phyloP scores from a whole-genome alignment of 2,888 invertebrate species.

The Thymelicus lineola region DNA sequence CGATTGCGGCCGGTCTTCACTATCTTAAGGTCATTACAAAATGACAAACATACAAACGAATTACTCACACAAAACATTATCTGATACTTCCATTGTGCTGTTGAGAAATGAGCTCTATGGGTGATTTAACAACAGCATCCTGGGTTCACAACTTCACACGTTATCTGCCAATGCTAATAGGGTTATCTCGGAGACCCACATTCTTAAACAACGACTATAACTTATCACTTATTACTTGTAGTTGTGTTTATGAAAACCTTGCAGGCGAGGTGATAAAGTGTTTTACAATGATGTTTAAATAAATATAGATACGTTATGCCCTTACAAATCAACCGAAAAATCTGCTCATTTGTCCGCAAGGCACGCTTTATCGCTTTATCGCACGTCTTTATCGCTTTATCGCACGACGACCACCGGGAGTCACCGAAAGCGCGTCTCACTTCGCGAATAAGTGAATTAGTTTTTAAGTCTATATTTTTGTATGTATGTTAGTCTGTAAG shows the following conservation, averaged over 20 bases:
- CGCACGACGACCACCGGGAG: no score
- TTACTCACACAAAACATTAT: conserved; percentile 1
- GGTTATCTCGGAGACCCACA: conserved; percentile 47
- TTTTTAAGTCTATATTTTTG: no score
- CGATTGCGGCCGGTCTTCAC: neutral
- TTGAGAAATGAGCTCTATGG: conserved; percentile 14
- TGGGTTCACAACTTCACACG: conserved; percentile 28
- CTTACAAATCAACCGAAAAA: no score
- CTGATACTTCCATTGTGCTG: neutral
- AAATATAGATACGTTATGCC: no score
- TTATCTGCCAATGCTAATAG: conserved; percentile 42
- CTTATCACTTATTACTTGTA: conserved; percentile 10
- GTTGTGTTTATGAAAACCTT: neutral
- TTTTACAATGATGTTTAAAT: no score
- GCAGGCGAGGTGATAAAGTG: neutral
- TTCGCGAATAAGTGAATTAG: no score
- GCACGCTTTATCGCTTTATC: no score
- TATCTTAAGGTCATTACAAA: neutral
- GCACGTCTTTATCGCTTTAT: no score
- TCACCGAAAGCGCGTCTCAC: no score
- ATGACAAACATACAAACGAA: neutral
- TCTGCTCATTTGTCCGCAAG: no score
- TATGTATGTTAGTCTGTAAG: no score
- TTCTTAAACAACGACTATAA: conserved; percentile 36
- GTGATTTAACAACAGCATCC: conserved; percentile 28